phyloP scores from a whole-genome alignment of 2,888 invertebrate genomes.

The Caenorhabditis sp. region DNA sequence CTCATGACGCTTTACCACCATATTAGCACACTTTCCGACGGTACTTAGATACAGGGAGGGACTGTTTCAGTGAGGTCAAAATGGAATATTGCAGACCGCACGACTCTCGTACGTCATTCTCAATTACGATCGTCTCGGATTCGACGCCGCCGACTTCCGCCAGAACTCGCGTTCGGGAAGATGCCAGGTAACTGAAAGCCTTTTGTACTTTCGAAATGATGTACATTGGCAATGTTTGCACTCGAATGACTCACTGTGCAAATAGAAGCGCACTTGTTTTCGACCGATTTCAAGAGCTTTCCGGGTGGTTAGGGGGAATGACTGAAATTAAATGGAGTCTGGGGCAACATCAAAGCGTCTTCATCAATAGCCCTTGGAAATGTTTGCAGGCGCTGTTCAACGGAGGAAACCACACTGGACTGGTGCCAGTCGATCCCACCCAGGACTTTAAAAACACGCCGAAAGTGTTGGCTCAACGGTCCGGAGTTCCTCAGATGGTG shows the following conservation, averaged over 20 bases:
- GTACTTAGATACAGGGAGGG: not conserved
- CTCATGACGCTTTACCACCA: slow-evolving; percentile 46
- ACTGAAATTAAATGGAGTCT: no score
- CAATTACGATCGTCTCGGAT: slow-evolving; percentile 92
- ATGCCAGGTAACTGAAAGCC: no score
- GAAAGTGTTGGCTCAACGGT: slow-evolving; percentile 76
- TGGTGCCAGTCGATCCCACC: slow-evolving; percentile 78
- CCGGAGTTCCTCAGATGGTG: slow-evolving; percentile 78
- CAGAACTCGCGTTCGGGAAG: slow-evolving; percentile 77
- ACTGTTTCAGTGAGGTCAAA: no score
- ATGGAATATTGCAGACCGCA: slow-evolving; percentile 67
- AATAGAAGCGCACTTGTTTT: slow-evolving; percentile 24
- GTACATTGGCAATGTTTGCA: slow-evolving; percentile 15
- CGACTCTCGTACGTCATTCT: slow-evolving; percentile 89
- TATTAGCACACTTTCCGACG: slow-evolving; percentile 49
- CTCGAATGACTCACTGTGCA: slow-evolving; percentile 36
- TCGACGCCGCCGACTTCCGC: slow-evolving; percentile 85
- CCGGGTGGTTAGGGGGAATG: no score
- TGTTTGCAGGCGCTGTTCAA: slow-evolving; percentile 77
- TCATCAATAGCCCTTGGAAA: not conserved
- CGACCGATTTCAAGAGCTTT: slow-evolving; percentile 1
- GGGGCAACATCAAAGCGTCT: not conserved
- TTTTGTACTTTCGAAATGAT: slow-evolving; percentile 8
- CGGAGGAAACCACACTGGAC: slow-evolving; percentile 79
- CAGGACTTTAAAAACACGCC: slow-evolving; percentile 77